A percentile compares a stretch with the other conserved stretches of the same genome.
Conservation (phyloP, 2,113 vertebrate species). For the Gadus macrocephalus region DNA sequence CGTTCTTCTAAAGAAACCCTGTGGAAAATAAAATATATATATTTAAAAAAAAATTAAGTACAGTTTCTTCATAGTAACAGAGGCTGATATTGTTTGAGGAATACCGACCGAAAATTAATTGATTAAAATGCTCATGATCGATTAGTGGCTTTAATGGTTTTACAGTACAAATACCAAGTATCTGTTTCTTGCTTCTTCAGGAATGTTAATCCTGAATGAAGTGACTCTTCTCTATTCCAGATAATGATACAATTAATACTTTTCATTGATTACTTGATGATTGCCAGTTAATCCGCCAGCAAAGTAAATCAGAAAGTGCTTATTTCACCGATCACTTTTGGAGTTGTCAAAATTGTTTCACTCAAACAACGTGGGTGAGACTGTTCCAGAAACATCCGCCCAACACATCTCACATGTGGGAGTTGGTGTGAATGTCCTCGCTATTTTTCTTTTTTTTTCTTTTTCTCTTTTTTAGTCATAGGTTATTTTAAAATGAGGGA, state of each 20-base stretch:
- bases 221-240: too few relatives aligned
- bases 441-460: conserved; percentile 21
- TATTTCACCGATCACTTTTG: too few relatives aligned
- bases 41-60: background rate
- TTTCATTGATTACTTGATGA: background rate
- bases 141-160: too few relatives aligned
- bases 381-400: background rate
- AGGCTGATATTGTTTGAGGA: too few relatives aligned
- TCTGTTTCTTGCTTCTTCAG: too few relatives aligned
- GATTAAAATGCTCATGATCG: too few relatives aligned
- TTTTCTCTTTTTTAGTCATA: conserved; percentile 54
- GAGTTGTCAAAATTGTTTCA: background rate
- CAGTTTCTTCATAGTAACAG: too few relatives aligned
- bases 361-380: background rate
- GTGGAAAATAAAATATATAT: conserved; percentile 9
- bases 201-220: too few relatives aligned
- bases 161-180: too few relatives aligned
- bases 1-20: conserved; percentile 97
- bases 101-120: too few relatives aligned
- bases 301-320: background rate
- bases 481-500: conserved; percentile 68
- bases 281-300: background rate
- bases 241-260: too few relatives aligned
- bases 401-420: conserved; percentile 3
- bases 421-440: conserved; percentile 43